phyloP scores from a whole-genome alignment of 2,113 vertebrate species.

The Mungos mungo region DNA sequence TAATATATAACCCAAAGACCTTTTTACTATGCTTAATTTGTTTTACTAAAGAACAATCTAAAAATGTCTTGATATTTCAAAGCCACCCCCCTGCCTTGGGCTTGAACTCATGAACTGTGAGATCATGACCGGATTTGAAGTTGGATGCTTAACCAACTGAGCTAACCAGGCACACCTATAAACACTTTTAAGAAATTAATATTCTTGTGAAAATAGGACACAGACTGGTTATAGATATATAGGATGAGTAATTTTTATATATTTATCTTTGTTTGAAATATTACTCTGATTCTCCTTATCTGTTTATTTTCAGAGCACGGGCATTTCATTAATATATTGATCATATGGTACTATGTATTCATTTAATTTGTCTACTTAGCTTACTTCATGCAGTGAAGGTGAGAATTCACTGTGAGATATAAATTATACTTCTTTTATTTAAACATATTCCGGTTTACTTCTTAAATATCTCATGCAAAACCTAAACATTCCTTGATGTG shows the following conservation, averaged over 20 bases:
- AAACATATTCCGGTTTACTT: conserved; percentile 39
- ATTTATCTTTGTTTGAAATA: conserved; percentile 36
- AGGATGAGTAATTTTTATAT: neutral
- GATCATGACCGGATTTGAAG: no score
- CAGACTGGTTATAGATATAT: neutral
- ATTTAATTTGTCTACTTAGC: conserved; percentile 57
- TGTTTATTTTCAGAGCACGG: conserved; percentile 56
- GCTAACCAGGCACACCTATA: neutral
- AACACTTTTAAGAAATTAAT: conserved; percentile 24
- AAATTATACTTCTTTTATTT: conserved; percentile 45
- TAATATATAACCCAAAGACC: conserved; percentile 65
- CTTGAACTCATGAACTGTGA: no score
- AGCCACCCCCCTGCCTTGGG: neutral
- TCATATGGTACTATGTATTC: conserved; percentile 37
- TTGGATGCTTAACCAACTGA: no score
- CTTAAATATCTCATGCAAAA: conserved; percentile 49
- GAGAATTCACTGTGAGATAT: conserved; percentile 59
- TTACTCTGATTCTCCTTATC: neutral
- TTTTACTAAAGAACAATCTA: conserved; percentile 74
- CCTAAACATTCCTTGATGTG: neutral
- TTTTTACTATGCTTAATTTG: conserved; percentile 79
- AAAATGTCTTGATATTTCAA: conserved; percentile 73
- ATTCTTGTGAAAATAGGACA: conserved; percentile 24
- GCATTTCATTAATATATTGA: conserved; percentile 44
- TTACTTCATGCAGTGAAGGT: conserved; percentile 55